Percentiles rank a stretch among this genome's conserved stretches.
These are phyloP conservation scores for Columbina picui DNA, from an alignment of 2,113 vertebrate genomes.

Conservation along the genomic window DNA sequence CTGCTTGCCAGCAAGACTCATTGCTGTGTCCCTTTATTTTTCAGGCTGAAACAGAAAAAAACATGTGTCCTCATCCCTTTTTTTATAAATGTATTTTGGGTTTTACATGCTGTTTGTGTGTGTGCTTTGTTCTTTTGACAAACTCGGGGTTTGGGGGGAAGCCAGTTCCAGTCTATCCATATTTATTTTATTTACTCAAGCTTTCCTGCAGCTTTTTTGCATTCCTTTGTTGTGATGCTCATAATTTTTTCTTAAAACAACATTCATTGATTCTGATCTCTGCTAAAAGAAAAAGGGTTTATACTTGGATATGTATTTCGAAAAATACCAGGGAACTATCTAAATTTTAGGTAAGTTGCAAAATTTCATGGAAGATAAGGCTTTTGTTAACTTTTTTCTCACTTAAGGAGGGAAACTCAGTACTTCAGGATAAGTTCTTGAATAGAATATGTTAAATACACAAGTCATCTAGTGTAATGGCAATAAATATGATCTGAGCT, in stretches of 20 bases:
- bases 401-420: not conserved
- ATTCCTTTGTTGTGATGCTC: conserved; percentile 73
- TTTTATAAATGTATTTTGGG: conserved; percentile 60
- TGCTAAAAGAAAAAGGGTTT: not conserved
- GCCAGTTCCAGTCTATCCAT: conserved; percentile 42
- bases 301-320: not conserved
- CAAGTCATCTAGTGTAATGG: not conserved
- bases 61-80: conserved; percentile 41
- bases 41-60: conserved; percentile 63
- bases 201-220: conserved; percentile 67
- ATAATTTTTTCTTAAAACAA: conserved; percentile 40
- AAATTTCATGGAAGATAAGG: not conserved
- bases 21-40: conserved; percentile 72
- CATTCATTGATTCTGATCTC: conserved; percentile 15
- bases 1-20: conserved; percentile 75
- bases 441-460: conserved; percentile 9
- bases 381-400: not conserved
- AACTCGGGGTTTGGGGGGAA: not conserved
- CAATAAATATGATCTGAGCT: conserved; percentile 1
- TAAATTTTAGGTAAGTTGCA: conserved; percentile 20
- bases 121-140: conserved; percentile 54
- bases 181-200: conserved; percentile 56
- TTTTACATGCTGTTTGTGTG: conserved; percentile 33
- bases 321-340: not conserved
- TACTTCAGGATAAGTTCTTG: not conserved